A percentile compares a stretch with the other conserved stretches of the same genome.
Conservation (phyloP, 2,797 vertebrate genomes). For the Neoniphon sammara region DNA sequence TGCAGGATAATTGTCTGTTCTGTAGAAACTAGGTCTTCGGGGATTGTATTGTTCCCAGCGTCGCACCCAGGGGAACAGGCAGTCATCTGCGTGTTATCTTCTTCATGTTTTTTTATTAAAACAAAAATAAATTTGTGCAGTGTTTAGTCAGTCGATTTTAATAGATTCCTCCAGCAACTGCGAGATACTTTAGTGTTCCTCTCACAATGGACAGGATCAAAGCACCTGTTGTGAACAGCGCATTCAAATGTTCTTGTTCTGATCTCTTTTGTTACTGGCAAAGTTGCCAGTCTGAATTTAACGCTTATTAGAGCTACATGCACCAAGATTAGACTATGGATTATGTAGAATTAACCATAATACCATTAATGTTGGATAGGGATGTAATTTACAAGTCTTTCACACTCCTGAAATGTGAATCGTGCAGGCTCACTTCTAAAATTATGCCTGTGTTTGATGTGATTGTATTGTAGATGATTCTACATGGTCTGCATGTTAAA, state of each 20-base stretch:
- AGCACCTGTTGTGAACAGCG: not conserved
- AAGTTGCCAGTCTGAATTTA: no score
- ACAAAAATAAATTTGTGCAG: conserved; percentile 42
- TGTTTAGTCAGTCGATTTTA: conserved; percentile 30
- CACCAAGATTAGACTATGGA: no score
- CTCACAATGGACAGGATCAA: not conserved
- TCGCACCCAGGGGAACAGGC: conserved; percentile 32
- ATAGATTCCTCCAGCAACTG: conserved; percentile 6
- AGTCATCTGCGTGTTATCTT: conserved; percentile 34
- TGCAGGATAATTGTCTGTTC: conserved; percentile 38
- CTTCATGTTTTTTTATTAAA: conserved; percentile 37
- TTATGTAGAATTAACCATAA: no score
- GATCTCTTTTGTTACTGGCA: not conserved
- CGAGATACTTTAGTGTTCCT: not conserved
- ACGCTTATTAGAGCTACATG: no score
- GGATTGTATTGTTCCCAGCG: conserved; percentile 49
- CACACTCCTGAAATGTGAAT: no score
- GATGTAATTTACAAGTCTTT: no score
- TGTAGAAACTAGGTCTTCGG: conserved; percentile 43
- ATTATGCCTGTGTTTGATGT: no score
- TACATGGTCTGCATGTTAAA: no score
- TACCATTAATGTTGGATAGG: no score
- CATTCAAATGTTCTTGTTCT: not conserved
- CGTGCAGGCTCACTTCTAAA: no score
- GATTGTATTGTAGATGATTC: no score